phyloP scores from a whole-genome alignment of 1,140 invertebrate genomes.

The Cylas formicarius region DNA sequence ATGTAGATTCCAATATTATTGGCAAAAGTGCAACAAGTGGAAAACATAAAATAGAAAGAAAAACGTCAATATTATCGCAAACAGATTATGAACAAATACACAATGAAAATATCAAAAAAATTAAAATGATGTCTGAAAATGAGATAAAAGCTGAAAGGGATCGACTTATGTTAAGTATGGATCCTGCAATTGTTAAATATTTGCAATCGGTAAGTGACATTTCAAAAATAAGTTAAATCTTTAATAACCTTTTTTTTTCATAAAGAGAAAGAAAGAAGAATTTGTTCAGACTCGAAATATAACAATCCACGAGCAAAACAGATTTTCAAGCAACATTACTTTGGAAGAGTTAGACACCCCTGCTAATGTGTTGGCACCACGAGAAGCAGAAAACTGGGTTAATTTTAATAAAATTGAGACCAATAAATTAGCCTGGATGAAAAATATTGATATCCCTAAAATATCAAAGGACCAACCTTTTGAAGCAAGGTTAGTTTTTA shows the following conservation, averaged over 20 bases:
- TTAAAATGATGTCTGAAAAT: slow-evolving; percentile 54
- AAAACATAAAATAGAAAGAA: not conserved
- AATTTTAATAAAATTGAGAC: slow-evolving; percentile 75
- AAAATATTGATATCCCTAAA: slow-evolving; percentile 51
- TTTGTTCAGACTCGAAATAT: slow-evolving; percentile 30
- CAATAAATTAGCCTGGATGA: slow-evolving; percentile 82
- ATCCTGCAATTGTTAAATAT: slow-evolving; percentile 60
- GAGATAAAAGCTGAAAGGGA: slow-evolving; percentile 71
- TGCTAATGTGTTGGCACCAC: slow-evolving; percentile 52
- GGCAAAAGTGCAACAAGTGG: not conserved
- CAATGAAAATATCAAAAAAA: slow-evolving; percentile 57
- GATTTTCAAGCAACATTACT: slow-evolving; percentile 28
- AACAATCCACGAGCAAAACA: slow-evolving; percentile 33
- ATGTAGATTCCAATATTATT: slow-evolving; percentile 4
- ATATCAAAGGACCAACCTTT: slow-evolving; percentile 51
- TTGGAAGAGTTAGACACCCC: slow-evolving; percentile 30
- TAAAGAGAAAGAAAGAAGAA: slow-evolving; percentile 40
- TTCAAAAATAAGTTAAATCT: not conserved
- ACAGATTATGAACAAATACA: slow-evolving; percentile 59
- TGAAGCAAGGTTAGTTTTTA: slow-evolving; percentile 49
- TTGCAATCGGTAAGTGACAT: slow-evolving; percentile 48
- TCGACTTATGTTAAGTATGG: slow-evolving; percentile 57
- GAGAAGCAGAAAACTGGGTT: slow-evolving; percentile 62
- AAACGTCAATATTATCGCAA: not conserved
- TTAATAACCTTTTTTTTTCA: slow-evolving; percentile 51